A percentile compares a stretch with the other conserved stretches of the same genome.
Conservation (phyloP, 2,113 vertebrate genomes). For the Mustela lutreola region DNA sequence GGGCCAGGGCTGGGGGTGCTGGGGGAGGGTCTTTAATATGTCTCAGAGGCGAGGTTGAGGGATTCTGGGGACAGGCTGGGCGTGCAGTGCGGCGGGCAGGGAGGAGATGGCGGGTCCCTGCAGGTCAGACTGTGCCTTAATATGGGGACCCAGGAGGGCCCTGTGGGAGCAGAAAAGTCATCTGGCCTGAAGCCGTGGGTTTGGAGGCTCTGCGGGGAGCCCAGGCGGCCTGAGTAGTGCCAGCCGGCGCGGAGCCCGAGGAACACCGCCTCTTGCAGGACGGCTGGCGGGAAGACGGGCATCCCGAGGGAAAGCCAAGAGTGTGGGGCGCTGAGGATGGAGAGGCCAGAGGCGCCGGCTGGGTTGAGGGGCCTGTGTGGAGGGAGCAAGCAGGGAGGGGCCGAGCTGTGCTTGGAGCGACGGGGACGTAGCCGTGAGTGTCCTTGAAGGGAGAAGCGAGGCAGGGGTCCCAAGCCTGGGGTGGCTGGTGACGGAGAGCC, state of each 20-base stretch:
- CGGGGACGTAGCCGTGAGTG: no score
- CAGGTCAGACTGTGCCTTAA: no score
- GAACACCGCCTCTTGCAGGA: not conserved
- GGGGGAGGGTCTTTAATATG: fast-evolving
- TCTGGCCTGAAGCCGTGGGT: not conserved
- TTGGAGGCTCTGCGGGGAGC: not conserved
- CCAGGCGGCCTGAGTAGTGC: not conserved
- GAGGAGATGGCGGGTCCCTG: not conserved
- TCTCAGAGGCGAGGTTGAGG: fast-evolving
- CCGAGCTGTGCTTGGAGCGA: not conserved
- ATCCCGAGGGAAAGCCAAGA: not conserved
- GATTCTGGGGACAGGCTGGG: not conserved
- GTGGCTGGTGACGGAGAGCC: not conserved
- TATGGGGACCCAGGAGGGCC: not conserved
- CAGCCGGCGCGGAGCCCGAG: not conserved
- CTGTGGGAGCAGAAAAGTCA: not conserved
- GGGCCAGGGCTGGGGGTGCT: not conserved
- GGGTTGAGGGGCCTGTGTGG: not conserved
- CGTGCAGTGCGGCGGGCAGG: not conserved
- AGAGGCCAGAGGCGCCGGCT: not conserved
- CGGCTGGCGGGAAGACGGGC: not conserved
- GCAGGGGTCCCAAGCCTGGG: not conserved
- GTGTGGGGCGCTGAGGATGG: no score
- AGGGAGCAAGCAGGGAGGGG: no score
- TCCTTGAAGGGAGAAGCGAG: not conserved